Evolutionary conservation across 2,113 vertebrate species (phyloP).

Genomic region (Anolis sagrei): DNA sequence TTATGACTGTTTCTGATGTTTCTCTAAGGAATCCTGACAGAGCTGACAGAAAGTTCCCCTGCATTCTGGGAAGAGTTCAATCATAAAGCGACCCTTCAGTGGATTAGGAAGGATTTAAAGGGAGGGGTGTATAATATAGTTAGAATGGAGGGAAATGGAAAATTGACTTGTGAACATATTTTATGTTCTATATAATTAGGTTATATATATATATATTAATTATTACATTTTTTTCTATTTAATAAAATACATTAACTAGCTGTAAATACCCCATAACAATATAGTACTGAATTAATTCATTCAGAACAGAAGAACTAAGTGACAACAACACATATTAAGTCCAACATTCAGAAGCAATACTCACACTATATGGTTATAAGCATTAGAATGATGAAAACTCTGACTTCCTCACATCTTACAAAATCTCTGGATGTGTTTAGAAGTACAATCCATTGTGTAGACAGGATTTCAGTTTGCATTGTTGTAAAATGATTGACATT

Average conservation of each 20-base stretch:
- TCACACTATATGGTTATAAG: background rate
- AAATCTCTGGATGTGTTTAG: background rate
- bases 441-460: background rate
- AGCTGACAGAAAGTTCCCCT: too few relatives aligned
- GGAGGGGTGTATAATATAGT: background rate
- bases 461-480: background rate
- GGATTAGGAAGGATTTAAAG: too few relatives aligned
- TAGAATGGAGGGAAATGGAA: background rate
- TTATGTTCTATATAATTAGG: too few relatives aligned
- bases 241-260: slow-evolving; percentile 18
- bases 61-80: too few relatives aligned
- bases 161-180: background rate
- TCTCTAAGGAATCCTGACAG: too few relatives aligned
- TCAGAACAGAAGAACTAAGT: slow-evolving; percentile 1
- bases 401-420: background rate
- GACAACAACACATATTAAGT: background rate
- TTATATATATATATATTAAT: too few relatives aligned
- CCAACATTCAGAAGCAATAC: background rate
- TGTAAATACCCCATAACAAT: background rate
- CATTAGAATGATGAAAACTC: background rate
- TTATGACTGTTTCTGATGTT: too few relatives aligned
- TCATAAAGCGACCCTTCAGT: too few relatives aligned
- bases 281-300: slow-evolving; percentile 22
- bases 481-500: background rate
- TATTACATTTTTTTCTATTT: background rate